A percentile compares a stretch with the other conserved stretches of the same genome.
Conservation (phyloP, 1,140 invertebrate species). For the Euborellia annulipes region DNA sequence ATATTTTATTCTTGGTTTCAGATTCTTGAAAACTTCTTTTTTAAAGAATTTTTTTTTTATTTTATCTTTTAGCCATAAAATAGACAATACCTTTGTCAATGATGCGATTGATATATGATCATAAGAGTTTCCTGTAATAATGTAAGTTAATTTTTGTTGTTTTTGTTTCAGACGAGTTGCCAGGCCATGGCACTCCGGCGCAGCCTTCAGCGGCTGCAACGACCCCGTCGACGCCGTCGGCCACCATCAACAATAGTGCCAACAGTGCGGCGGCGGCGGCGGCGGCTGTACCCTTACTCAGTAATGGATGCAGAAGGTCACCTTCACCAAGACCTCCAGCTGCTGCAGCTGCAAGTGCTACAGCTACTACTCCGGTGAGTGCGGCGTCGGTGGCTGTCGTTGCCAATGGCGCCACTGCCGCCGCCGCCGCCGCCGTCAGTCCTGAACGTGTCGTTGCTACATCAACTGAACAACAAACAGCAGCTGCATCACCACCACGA, state of each 20-base stretch:
- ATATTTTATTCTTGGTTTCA: too few relatives aligned
- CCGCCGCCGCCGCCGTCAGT: conserved; percentile 4
- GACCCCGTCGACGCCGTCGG: conserved; percentile 6
- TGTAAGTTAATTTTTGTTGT: not conserved
- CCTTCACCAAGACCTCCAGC: conserved; percentile 7
- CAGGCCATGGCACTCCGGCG: conserved; percentile 33
- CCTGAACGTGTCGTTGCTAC: not conserved
- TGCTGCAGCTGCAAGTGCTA: conserved; percentile 1
- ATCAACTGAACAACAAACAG: not conserved
- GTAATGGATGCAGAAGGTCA: not conserved
- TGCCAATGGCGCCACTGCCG: conserved; percentile 1
- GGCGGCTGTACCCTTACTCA: not conserved
- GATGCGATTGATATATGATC: too few relatives aligned
- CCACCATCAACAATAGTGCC: conserved; percentile 7
- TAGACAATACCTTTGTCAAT: too few relatives aligned
- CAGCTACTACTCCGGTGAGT: conserved; percentile 8
- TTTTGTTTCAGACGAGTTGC: conserved; percentile 28
- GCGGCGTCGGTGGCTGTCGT: conserved; percentile 17
- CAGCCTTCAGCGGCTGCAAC: conserved; percentile 30
- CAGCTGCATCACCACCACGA: conserved; percentile 6
- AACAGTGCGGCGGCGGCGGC: conserved; percentile 2
- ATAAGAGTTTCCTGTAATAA: too few relatives aligned
- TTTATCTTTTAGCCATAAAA: too few relatives aligned
- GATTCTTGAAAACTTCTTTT: too few relatives aligned
- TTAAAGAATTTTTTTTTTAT: too few relatives aligned